Conservation (phyloP, 2,888 invertebrate species). For the Heliothis peltigera region DNA sequence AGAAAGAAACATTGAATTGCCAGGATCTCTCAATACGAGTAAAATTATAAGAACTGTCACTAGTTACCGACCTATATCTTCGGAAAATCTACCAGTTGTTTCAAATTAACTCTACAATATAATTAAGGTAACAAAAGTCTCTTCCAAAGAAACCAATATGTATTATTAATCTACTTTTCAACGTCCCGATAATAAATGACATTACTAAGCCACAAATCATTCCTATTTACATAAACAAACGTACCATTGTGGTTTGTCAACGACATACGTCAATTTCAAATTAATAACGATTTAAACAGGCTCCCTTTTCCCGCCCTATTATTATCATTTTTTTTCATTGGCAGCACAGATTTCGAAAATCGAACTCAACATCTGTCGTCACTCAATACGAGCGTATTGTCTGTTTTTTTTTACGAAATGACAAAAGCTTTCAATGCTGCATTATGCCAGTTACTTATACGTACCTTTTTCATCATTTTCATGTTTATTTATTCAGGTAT, state of each 20-base stretch:
- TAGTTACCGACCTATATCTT: too few relatives aligned
- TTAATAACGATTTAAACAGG: conserved; percentile 56
- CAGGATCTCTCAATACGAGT: too few relatives aligned
- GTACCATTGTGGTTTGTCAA: conserved; percentile 68
- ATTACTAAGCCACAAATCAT: conserved; percentile 60
- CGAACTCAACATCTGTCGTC: conserved; percentile 84
- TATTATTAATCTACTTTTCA: conserved; percentile 30
- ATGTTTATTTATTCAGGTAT: conserved; percentile 8
- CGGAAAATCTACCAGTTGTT: too few relatives aligned
- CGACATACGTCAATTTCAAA: conserved; percentile 62
- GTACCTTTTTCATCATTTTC: conserved; percentile 24
- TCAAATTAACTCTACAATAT: background rate
- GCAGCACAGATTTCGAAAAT: conserved; percentile 81
- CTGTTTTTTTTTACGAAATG: conserved; percentile 67
- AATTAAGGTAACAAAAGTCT: conserved; percentile 47
- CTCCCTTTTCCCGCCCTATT: conserved; percentile 70
- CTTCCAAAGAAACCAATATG: conserved; percentile 20
- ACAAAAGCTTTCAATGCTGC: conserved; percentile 60
- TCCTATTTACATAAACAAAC: conserved; percentile 56
- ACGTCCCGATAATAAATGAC: conserved; percentile 53
- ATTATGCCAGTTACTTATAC: conserved; percentile 45
- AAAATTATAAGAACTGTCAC: too few relatives aligned
- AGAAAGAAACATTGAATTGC: too few relatives aligned
- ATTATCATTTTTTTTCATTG: conserved; percentile 74
- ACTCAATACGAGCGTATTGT: conserved; percentile 81